Evolutionary conservation across 2,888 invertebrate species (phyloP), one percentile per base, ranked within the genome.

Genomic region (Hirtodrosophila cameraria): DNA sequence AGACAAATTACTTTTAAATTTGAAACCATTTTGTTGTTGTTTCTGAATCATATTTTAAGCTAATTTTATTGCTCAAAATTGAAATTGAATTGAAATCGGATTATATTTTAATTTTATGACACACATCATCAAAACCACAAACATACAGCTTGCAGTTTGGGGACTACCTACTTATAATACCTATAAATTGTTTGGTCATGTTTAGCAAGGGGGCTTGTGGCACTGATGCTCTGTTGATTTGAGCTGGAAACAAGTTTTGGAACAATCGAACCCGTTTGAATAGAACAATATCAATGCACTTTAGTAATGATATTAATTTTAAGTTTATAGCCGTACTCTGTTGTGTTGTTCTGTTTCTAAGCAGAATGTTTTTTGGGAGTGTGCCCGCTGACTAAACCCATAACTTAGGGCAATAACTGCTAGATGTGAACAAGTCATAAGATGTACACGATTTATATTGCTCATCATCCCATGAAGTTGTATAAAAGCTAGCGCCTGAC

Each of bases 401-500:
- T 54, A 73, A 67, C 18, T 66, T 53, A 53, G 12, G 9, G 31
- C 35, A 20, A 28, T 57, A 71, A 52, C 15, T 46, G 42, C 16
- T 30, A n/a, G 35, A 36, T 50, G 39, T 6, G 23, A 36, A 42
- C 46, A 52, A 46, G 35, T 27, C 38, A 48, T 35, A 48, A 60
- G 66, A 36, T 45, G 20, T 35, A 53, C 35, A 15, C 9, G 7
- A 46, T 43, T 39, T 38, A 28, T 42, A 35, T 25, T 5, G 16
- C 6, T 1, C 18, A 31, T 9, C 28, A 27, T n/a, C n/a, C 20
- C 20, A 9, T 28, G 13, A 2, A 60, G 16, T 36, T 30, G 62
- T 73, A 72, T 73, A 72, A 72, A 72, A 72, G 65, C 15, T 46
- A 15, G 6, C 4, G 31, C 1, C 8, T 25, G 30, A 12, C 9